Evolutionary conservation across 1,140 invertebrate species (phyloP), one percentile per base, ranked within the genome.

Genomic region (Drosophila malerkotliana): DNA sequence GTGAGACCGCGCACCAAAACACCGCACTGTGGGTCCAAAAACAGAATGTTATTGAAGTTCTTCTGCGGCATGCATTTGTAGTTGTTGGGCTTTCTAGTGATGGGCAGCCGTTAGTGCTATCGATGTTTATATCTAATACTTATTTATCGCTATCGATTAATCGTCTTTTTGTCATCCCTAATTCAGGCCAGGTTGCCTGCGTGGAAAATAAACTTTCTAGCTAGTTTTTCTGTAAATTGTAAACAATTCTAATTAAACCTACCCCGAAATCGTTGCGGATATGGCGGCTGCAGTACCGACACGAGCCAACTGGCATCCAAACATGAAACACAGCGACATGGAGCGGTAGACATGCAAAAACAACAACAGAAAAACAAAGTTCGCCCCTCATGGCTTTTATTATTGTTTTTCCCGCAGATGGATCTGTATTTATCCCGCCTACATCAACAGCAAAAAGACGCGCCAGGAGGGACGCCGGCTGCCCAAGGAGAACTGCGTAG

Each of bases 371-470:
- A 68, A 73, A 67, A 47, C 44, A 81, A 77, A 49, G 64, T 56
- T 34, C 26, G 15, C 7, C 6, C 8, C 69, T 72, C 55, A 55
- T 72, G 60, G 39, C 51, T 57, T 62, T 77, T 84, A 89, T 53
- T 67, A 28, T 69, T 52, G 21, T 57, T 79, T 51, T 39, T 56
- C 18, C 6, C 92, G 12, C 89, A 98, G 98, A 84, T 99, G 98
- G 98, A 95, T 99, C 58, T 98, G 97, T 82, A 96, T 99, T 59
- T 99, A 99, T 93, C 99, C 99, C 41, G 95, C 97, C 0, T 99
- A 99, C 81, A 93, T 99, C 18, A 99, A 99, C 88, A 98, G 95
- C 72, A 98, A 98, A 85, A 98, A 97, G 92, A 97, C 97, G 0
- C 89, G 96, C 28, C 96, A 96, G 2, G 95, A 98, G 91, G 98